These are phyloP conservation scores for Ceuthmochares aereus DNA, from an alignment of 2,113 vertebrate genomes.

Conservation along the genomic window DNA sequence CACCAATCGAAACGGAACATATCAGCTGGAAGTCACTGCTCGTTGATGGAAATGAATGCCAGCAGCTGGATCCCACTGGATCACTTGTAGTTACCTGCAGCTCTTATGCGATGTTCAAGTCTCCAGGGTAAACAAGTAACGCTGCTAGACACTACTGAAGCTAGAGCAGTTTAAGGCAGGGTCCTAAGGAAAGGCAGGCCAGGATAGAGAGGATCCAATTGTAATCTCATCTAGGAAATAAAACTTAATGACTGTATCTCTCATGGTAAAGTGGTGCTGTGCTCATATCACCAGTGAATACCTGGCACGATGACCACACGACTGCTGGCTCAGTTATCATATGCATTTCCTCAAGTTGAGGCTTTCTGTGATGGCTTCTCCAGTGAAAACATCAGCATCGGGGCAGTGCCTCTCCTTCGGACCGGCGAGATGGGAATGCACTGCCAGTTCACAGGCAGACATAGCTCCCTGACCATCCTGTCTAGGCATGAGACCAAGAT, in stretches of 20 bases:
- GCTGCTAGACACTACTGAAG: background rate
- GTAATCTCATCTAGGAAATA: background rate
- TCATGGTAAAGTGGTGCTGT: rapidly evolving
- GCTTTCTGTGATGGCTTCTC: background rate
- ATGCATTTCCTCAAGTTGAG: background rate
- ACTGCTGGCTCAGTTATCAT: background rate
- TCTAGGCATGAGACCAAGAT: background rate
- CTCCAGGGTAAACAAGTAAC: background rate
- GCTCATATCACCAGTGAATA: rapidly evolving
- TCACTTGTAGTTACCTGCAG: background rate
- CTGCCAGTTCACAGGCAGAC: rapidly evolving
- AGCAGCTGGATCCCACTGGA: background rate
- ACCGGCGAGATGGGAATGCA: background rate
- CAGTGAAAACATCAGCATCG: background rate
- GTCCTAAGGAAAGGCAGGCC: rapidly evolving
- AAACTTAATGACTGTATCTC: background rate
- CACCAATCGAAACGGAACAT: background rate
- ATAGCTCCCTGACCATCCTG: background rate
- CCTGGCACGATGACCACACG: background rate
- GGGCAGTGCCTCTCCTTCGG: background rate
- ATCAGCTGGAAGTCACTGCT: background rate
- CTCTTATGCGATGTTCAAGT: background rate
- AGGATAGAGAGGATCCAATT: background rate
- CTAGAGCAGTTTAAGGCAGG: background rate
- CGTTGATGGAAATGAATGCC: background rate